phyloP scores from a whole-genome alignment of 2,797 vertebrate species.

The Sarcophilus harrisii region DNA sequence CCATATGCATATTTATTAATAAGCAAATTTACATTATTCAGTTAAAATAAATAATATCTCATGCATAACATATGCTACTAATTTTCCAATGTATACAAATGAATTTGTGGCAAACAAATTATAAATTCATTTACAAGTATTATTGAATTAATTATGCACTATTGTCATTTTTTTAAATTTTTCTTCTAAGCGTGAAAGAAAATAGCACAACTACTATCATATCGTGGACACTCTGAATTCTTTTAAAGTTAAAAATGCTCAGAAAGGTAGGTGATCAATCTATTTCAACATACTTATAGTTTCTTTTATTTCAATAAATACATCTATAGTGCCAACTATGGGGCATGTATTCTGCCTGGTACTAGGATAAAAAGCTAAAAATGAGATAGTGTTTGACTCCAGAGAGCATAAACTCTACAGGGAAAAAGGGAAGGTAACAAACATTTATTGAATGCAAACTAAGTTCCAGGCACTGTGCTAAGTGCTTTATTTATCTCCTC shows the following conservation, averaged over 20 bases:
- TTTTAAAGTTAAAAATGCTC: not conserved
- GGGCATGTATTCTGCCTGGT: not conserved
- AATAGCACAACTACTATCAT: not conserved
- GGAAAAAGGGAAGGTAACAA: not conserved
- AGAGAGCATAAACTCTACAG: not conserved
- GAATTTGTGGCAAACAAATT: not conserved
- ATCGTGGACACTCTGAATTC: not conserved
- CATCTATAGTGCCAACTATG: not conserved
- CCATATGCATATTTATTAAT: not conserved
- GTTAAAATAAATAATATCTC: not conserved
- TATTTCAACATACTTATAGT: not conserved
- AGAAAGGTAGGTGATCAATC: not conserved
- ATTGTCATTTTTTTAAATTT: too few relatives aligned
- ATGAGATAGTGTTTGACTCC: not conserved
- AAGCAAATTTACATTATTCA: not conserved
- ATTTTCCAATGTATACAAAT: not conserved
- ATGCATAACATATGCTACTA: not conserved
- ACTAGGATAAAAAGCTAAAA: not conserved
- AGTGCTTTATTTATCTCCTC: not conserved
- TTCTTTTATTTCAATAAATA: not conserved
- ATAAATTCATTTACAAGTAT: not conserved
- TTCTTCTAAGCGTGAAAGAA: not conserved
- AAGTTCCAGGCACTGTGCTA: not conserved
- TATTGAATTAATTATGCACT: not conserved
- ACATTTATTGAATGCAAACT: not conserved